Conservation (phyloP, 2,888 invertebrate species). For the Heteromurus nitidus region DNA sequence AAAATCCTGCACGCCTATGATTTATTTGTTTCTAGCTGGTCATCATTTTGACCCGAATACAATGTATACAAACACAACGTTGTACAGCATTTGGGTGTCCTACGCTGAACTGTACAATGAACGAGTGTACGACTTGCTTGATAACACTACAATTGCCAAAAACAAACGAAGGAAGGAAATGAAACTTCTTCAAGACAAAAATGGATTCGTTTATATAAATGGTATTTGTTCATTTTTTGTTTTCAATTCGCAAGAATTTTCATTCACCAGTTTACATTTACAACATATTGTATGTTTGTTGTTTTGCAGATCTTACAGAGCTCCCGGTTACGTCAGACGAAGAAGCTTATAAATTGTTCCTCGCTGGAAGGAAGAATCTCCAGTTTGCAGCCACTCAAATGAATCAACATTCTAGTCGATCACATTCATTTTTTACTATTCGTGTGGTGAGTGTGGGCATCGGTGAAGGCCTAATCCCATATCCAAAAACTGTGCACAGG, state of each 20-base stretch:
- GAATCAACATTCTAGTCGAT: constrained; percentile 88
- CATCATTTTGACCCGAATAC: constrained; percentile 19
- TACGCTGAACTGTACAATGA: constrained; percentile 95
- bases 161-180: constrained; percentile 76
- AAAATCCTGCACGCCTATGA: not conserved
- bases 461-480: constrained; percentile 69
- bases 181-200: constrained; percentile 80
- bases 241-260: no score
- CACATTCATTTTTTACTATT: constrained; percentile 91
- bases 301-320: constrained; percentile 80
- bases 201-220: constrained; percentile 78
- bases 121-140: constrained; percentile 87
- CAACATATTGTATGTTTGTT: no score
- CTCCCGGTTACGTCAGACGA: constrained; percentile 82
- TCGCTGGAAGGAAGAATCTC: constrained; percentile 85
- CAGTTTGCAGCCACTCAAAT: constrained; percentile 86
- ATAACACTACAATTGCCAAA: constrained; percentile 75
- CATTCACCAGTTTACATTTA: no score
- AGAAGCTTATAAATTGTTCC: constrained; percentile 87
- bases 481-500: constrained; percentile 65
- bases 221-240: constrained; percentile 75
- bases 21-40: constrained; percentile 14
- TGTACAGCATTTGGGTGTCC: constrained; percentile 84
- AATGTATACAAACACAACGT: constrained; percentile 33
- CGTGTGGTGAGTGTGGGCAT: constrained; percentile 82